Conservation (phyloP, 30 jellyfish, hydroid and myxozoan species). For the Morbakka virulenta region DNA sequence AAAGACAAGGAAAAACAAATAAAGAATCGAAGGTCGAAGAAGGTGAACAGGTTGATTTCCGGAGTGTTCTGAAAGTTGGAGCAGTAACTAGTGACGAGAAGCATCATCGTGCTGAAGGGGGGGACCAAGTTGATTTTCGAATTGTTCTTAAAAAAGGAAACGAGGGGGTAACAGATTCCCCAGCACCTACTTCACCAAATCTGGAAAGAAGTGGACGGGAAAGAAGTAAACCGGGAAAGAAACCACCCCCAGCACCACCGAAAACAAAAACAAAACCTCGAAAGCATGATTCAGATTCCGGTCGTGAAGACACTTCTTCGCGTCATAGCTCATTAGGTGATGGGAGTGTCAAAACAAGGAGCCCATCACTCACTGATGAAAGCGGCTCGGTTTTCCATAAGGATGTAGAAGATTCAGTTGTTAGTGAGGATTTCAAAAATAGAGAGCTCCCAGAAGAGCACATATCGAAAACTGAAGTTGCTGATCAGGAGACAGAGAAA, state of each 20-base stretch:
- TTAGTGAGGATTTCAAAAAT: background rate
- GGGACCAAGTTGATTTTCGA: slow-evolving; percentile 90
- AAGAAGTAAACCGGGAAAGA: slow-evolving; percentile 5
- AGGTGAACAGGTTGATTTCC: slow-evolving; percentile 91
- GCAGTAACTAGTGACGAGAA: slow-evolving; percentile 58
- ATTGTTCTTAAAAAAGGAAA: slow-evolving; percentile 66
- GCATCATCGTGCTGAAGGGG: slow-evolving; percentile 45
- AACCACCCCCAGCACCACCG: slow-evolving; percentile 65
- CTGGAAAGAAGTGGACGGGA: slow-evolving; percentile 41
- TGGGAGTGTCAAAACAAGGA: background rate
- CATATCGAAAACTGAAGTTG: background rate
- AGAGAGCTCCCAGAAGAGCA: background rate
- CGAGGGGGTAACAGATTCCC: background rate
- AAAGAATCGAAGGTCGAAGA: slow-evolving; percentile 81
- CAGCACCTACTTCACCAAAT: no score
- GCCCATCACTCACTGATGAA: background rate
- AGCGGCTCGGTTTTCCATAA: slow-evolving; percentile 3
- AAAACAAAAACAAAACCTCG: slow-evolving; percentile 28
- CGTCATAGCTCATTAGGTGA: background rate
- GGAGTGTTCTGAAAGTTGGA: slow-evolving; percentile 73
- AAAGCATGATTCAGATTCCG: slow-evolving; percentile 14
- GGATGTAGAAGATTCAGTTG: slow-evolving; percentile 12
- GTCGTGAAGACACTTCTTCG: slow-evolving; percentile 2
- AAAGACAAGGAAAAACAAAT: slow-evolving; percentile 57
- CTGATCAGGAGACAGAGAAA: slow-evolving; percentile 1